Evolutionary conservation across 2,888 invertebrate species (phyloP).

Genomic region (Deilephila porcellus): DNA sequence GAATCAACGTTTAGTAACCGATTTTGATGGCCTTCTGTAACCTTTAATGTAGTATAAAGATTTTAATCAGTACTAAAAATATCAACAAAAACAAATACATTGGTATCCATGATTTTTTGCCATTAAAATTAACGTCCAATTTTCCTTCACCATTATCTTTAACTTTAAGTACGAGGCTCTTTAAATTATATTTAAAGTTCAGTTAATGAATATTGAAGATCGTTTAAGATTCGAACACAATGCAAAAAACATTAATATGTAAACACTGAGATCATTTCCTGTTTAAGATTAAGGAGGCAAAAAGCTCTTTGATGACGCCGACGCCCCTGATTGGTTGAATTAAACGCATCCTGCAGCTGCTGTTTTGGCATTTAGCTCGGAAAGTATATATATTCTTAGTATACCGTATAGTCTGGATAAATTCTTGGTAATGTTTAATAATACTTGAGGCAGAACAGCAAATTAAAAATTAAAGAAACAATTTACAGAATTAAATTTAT

Average conservation of each 20-base stretch:
- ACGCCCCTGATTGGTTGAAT: slow-evolving; percentile 55
- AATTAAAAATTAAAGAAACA: too few relatives aligned
- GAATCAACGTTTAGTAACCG: too few relatives aligned
- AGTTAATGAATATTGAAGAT: slow-evolving; percentile 15
- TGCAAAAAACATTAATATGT: slow-evolving; percentile 24
- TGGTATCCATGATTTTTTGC: too few relatives aligned
- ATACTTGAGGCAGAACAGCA: not conserved
- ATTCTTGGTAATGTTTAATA: not conserved
- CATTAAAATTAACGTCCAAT: not conserved
- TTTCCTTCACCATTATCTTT: not conserved
- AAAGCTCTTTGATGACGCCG: slow-evolving; percentile 50
- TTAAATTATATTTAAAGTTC: slow-evolving; percentile 2
- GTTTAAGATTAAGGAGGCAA: slow-evolving; percentile 14
- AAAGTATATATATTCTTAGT: not conserved
- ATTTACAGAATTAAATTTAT: too few relatives aligned
- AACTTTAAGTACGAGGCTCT: not conserved
- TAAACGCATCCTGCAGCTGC: slow-evolving; percentile 54
- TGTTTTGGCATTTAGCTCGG: slow-evolving; percentile 26
- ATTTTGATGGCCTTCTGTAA: too few relatives aligned
- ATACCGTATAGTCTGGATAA: not conserved
- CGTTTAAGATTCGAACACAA: slow-evolving; percentile 7
- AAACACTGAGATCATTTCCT: slow-evolving; percentile 22
- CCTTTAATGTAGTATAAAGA: too few relatives aligned
- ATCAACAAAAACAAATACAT: too few relatives aligned
- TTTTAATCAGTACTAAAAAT: not conserved